Base-by-base conservation (phyloP, 1,140 invertebrate species). In the Listronotus oregonensis region DNA sequence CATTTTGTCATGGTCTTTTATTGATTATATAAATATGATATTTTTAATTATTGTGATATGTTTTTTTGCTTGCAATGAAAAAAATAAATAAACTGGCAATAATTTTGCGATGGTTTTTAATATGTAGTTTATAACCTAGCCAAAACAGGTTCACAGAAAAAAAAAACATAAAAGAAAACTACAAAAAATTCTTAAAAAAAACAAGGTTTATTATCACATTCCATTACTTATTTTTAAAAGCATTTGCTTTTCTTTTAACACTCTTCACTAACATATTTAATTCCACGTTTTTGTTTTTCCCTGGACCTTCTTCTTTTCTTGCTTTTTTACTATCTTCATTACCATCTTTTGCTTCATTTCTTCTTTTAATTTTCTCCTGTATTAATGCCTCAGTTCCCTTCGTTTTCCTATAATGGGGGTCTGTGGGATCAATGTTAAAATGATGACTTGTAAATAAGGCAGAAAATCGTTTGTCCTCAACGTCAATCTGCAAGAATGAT, bases 391-490 rank as follows among this genome's bases (percentile, higher is more conserved):
- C 88, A 82, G 94, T 96, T 51, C 87, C 94, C 79, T 94, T 92
- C 1, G 94, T 97, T 80, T 92, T 93, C 75, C 93, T 93, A 75
- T 90, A 98, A 79, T 92, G 89, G 7, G 94, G 87, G 84, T 97
- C 89, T 3, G 92, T 89, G 12, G 94, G 95, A 82, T 98, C 96
- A 67, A 98, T 92, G 77, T 97, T 97, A 72, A 83, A 98, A 60
- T 89, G 84, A 85, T 95, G 93, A 6, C 92, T 95, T 27, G 88
- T 87, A 77, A 88, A 97, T 4, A 98, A 73, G 5, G 93, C 90
- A 6, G 85, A 83, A 80, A 98, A 98, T 73, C 95, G 83, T 11
- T 87, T 72, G 82, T 98, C 95, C 34, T 87, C 77, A 0, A 93
- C 80, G 79, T 97, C 83, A 32, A 96, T 82, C 81, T 92, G 75